Evolutionary conservation across 2,113 vertebrate genomes (phyloP), one percentile per base, ranked within the genome.

Genomic region (Grantiella picta): DNA sequence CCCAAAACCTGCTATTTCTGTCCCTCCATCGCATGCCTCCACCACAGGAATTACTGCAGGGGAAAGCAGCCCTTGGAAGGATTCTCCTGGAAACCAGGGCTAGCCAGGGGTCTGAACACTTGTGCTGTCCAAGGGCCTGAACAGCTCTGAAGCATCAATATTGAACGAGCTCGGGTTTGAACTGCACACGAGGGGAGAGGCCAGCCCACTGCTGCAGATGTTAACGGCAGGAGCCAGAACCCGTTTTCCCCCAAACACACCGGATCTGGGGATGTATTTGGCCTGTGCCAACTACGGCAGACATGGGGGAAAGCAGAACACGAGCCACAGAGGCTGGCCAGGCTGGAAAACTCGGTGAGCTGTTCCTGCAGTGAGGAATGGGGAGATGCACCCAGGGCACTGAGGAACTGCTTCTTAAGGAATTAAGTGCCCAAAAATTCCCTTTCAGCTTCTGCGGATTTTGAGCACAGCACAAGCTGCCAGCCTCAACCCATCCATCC

Each of bases 401-500:
- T 0, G 6, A 59, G 12, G 13, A 72, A 50, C 24, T 0, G 0
- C 9, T 27, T 77, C 52, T 33, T 10, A 8, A 76, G 18, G 3
- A 20, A 61, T 2, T 54, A 68, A 35, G 33, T 15, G 53, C 6
- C 63, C 5, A 3, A 19, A 42, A 29, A 15, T 12, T 16, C 31
- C 38, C 33, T 0, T 49, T 7, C 1, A 1, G 0, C 8, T 42
- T 24, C 61, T 52, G 29, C 1, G 7, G 11, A 2, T 60, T 49
- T 9, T 3, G 5, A 91, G 61, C 17, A 2, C 28, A 38, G 64
- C 44, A 5, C 12, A 15, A 53, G 19, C 11, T 7, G 2, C 16
- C 12, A 1, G 7, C n/a, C 33, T 12, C 20, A 21, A 27, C 21
- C 33, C 21, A 22, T 1, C n/a, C 9, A 4, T 3, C 7, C 3